Conservation (phyloP, 2,888 invertebrate species). For the Trichopoda pennipes region DNA sequence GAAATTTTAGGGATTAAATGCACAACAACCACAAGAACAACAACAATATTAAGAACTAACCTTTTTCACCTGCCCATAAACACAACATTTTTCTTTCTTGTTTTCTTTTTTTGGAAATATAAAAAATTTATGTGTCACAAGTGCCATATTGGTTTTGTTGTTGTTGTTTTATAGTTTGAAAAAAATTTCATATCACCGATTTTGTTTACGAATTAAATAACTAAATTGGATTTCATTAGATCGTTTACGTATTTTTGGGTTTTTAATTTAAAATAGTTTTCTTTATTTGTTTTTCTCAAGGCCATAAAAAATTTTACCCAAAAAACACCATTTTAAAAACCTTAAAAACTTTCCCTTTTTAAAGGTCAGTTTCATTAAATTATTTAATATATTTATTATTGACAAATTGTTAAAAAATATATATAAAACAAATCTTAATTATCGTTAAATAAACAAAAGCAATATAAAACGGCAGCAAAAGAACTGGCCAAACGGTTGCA, state of each 20-base stretch:
- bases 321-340: too few species aligned
- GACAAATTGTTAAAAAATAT: not conserved
- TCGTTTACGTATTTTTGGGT: too few species aligned
- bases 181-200: too few species aligned
- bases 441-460: too few species aligned
- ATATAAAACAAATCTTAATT: too few species aligned
- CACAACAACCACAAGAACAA: slow-evolving; percentile 1
- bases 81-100: too few species aligned
- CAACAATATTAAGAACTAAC: slow-evolving; percentile 1
- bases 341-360: slow-evolving; percentile 46
- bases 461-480: too few species aligned
- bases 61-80: slow-evolving; percentile 57
- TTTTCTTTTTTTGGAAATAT: not conserved
- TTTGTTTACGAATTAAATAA: slow-evolving; percentile 4
- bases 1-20: slow-evolving; percentile 48
- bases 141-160: slow-evolving; percentile 36
- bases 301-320: slow-evolving; percentile 39
- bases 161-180: too few species aligned
- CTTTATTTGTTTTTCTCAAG: slow-evolving; percentile 13
- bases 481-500: too few species aligned
- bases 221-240: slow-evolving; percentile 4
- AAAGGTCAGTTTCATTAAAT: slow-evolving; percentile 2
- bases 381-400: slow-evolving; percentile 4
- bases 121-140: slow-evolving; percentile 14
- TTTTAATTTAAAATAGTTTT: not conserved